Conservation (phyloP, 2,888 invertebrate species). For the Pocota personata region DNA sequence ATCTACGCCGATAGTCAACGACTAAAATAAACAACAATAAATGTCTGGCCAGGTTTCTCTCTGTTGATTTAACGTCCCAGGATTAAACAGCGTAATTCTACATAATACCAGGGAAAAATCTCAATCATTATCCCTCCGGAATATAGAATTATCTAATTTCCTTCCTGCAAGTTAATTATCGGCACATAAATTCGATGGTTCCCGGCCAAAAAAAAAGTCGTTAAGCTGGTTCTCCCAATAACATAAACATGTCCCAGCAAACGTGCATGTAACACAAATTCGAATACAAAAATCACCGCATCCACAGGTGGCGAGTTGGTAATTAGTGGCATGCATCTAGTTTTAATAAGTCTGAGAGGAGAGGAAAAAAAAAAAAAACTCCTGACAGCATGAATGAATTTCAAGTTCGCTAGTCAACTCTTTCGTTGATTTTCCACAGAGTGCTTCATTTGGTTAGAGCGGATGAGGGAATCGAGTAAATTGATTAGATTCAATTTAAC, state of each 20-base stretch:
- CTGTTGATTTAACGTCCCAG: slow-evolving; percentile 15
- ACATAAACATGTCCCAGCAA: background rate
- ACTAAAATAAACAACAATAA: slow-evolving; percentile 20
- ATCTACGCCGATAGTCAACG: background rate
- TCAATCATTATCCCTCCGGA: background rate
- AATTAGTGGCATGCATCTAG: slow-evolving; percentile 39
- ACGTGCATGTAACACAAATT: background rate
- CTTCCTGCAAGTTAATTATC: slow-evolving; percentile 39
- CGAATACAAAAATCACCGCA: background rate
- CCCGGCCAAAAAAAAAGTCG: slow-evolving; percentile 1
- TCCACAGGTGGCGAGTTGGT: background rate
- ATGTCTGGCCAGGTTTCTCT: background rate
- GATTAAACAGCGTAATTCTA: slow-evolving; percentile 25
- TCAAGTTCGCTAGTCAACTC: slow-evolving; percentile 66
- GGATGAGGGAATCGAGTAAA: slow-evolving; percentile 7
- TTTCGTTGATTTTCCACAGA: slow-evolving; percentile 35
- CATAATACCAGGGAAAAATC: background rate
- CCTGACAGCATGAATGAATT: slow-evolving; percentile 54
- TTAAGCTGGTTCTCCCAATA: slow-evolving; percentile 16
- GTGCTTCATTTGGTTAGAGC: background rate
- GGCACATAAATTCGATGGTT: slow-evolving; percentile 22
- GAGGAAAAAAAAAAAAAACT: slow-evolving; percentile 32
- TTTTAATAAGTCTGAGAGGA: slow-evolving; percentile 42
- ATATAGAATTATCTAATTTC: slow-evolving; percentile 22
- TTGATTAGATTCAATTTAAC: slow-evolving; percentile 59